Conservation (phyloP, 2,113 vertebrate genomes). For the Lota lota region DNA sequence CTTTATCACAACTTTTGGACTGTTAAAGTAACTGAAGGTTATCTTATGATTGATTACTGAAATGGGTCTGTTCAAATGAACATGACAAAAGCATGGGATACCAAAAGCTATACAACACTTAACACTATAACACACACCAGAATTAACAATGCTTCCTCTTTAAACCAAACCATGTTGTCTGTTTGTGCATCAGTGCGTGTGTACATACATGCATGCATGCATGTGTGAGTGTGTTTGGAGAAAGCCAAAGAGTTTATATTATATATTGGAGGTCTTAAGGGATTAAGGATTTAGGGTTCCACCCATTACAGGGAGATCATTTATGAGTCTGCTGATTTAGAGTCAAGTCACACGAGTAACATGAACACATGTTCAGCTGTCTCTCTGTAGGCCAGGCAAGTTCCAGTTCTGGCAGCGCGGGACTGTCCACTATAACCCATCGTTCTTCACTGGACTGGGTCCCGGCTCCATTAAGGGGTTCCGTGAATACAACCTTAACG, state of each 20-base stretch:
- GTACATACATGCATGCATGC: not conserved
- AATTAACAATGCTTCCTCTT: too few species aligned
- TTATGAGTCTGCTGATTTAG: slow-evolving; percentile 32
- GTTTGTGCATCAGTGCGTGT: slow-evolving; percentile 9
- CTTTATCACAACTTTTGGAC: too few species aligned
- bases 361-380: slow-evolving; percentile 66
- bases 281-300: slow-evolving; percentile 34
- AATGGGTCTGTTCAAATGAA: too few species aligned
- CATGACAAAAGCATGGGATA: too few species aligned
- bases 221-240: not conserved
- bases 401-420: slow-evolving; percentile 40
- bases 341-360: slow-evolving; percentile 49
- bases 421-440: slow-evolving; percentile 38
- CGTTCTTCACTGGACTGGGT: slow-evolving; percentile 29
- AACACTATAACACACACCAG: too few species aligned
- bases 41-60: too few species aligned
- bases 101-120: too few species aligned
- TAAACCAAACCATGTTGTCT: not conserved
- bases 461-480: slow-evolving; percentile 6
- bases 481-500: slow-evolving; percentile 6
- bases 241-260: slow-evolving; percentile 35
- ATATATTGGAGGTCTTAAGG: slow-evolving; percentile 35
- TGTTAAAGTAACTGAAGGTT: too few species aligned
- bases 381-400: slow-evolving; percentile 31
- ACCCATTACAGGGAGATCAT: slow-evolving; percentile 27